Evolutionary conservation across 2,113 vertebrate species (phyloP), one percentile per base, ranked within the genome.

Genomic region (Phrynocephalus versicolor): DNA sequence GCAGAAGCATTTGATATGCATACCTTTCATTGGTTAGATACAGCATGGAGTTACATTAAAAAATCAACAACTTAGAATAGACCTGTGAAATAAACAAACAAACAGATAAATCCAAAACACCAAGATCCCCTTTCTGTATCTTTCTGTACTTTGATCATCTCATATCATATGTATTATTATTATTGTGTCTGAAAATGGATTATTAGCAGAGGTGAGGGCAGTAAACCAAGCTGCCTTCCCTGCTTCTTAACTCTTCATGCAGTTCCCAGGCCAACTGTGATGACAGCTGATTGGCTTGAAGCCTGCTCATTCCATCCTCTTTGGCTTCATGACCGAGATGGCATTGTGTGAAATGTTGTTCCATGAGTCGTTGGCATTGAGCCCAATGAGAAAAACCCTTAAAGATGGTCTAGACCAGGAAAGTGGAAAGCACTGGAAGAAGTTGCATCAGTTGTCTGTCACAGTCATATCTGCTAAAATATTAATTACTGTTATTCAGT

Each of bases 191-290:
- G 35, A 39, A 70, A 75, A 75, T 39, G 8, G 4, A 58, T 79
- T 57, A 70, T 27, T 77, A 78, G 39, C 9, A 51, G 33, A 51
- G 12, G 18, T 65, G 25, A 39, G 57, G 33, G 19, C n/a, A 35
- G 30, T 39, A 37, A 39, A 14, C 37, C 10, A 73, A 6, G 4
- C 9, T 71, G 27, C n/a, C 45, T 57, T 70, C 51, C 51, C 67
- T 23, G 30, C 1, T 77, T 13, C 25, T 71, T 73, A 78, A 80
- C 77, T 70, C 58, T 81, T 81, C 58, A 79, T 81, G 80, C 95
- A 96, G 90, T 88, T 96, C 93, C 89, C 89, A 79, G 82, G 71
- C 89, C 95, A 96, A 88, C 93, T 96, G 93, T 85, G 85, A n/a
- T 14, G 89, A 90, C 96, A 96, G 92, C 90, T 95, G 94, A 80